Conservation (phyloP, 2,797 vertebrate genomes). For the Microctenopoma stevenorrisi region DNA sequence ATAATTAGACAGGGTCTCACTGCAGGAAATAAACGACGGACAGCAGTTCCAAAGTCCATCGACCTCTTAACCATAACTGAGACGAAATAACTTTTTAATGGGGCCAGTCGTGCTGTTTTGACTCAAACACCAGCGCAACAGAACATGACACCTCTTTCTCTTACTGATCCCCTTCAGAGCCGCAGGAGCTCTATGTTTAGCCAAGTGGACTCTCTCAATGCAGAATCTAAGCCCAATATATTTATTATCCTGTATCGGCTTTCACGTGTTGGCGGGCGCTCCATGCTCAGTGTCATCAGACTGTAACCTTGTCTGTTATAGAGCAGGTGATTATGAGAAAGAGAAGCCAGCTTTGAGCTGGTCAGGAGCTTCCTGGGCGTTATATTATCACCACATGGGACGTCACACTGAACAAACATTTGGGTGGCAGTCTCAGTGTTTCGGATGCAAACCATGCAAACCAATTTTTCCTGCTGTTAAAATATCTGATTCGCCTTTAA, state of each 20-base stretch:
- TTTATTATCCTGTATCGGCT: constrained; percentile 53
- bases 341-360: constrained; percentile 32
- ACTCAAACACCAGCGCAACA: constrained; percentile 22
- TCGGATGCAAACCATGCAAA: no score
- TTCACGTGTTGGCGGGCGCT: constrained; percentile 53
- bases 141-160: constrained; percentile 25
- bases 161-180: constrained; percentile 18
- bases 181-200: constrained; percentile 52
- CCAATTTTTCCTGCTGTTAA: no score
- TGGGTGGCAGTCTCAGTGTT: constrained; percentile 9
- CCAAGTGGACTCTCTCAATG: constrained; percentile 15
- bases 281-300: constrained; percentile 55
- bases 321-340: constrained; percentile 67
- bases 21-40: constrained; percentile 33
- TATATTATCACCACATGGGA: constrained; percentile 13
- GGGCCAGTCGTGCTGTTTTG: constrained; percentile 23
- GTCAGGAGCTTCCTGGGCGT: constrained; percentile 18
- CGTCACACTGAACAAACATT: constrained; percentile 32
- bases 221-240: constrained; percentile 39
- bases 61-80: constrained; percentile 41
- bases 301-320: constrained; percentile 60
- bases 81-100: constrained; percentile 38
- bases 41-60: constrained; percentile 19
- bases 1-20: not conserved
- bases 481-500: no score